A percentile compares a stretch with the other conserved stretches of the same genome.
These are phyloP conservation scores for Platysternon megacephalum DNA, from an alignment of 2,113 vertebrate species.

Conservation along the genomic window DNA sequence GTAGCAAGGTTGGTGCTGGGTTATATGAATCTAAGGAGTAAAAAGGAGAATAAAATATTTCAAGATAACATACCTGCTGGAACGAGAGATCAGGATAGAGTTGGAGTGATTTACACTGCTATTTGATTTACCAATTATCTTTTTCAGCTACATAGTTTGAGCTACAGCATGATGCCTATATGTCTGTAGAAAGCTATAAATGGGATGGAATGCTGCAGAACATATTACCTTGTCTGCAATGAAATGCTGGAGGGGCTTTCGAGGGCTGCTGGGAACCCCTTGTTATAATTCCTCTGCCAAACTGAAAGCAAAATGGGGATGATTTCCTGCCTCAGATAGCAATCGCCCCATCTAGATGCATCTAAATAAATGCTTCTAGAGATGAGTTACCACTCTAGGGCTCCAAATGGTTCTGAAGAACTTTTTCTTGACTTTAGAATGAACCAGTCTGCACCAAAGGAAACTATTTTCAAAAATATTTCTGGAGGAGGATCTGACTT, in stretches of 20 bases:
- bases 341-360: neutral
- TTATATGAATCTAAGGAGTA: neutral
- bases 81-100: neutral
- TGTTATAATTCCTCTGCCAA: conserved; percentile 25
- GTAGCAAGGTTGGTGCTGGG: neutral
- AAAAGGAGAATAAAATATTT: neutral
- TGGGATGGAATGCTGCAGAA: conserved; percentile 52
- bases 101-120: conserved; percentile 23
- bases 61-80: neutral
- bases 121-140: conserved; percentile 50
- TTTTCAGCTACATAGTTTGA: conserved; percentile 22
- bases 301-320: conserved; percentile 41
- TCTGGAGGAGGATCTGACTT: neutral
- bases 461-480: neutral
- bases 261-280: conserved; percentile 33
- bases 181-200: conserved; percentile 53
- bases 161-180: neutral
- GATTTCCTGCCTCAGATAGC: conserved; percentile 27
- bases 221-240: conserved; percentile 50
- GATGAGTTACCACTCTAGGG: neutral
- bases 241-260: conserved; percentile 11
- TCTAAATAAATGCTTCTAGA: conserved; percentile 7
- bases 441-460: neutral
- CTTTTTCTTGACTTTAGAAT: neutral
- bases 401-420: neutral